phyloP scores from a whole-genome alignment of 23 tunicate genomes.

The Trididemnum clinides region DNA sequence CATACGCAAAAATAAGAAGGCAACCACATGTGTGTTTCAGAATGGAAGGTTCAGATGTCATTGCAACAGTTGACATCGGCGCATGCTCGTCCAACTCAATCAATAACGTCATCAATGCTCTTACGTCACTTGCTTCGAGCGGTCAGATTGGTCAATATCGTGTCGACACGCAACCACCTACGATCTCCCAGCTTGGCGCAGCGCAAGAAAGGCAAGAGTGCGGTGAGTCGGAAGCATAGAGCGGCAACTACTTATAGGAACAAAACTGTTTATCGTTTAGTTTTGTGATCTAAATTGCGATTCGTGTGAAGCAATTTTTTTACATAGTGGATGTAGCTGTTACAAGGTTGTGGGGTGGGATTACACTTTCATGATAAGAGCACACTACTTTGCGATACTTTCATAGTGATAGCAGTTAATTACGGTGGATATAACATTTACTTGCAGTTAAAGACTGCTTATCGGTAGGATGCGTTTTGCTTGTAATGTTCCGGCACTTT shows the following conservation, averaged over 20 bases:
- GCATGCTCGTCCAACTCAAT: slow-evolving; percentile 36
- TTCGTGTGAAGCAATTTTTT: neutral
- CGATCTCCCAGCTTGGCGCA: neutral
- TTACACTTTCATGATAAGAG: too few relatives aligned
- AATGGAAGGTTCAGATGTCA: slow-evolving; percentile 37
- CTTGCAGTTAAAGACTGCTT: too few relatives aligned
- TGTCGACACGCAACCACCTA: neutral
- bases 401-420: too few relatives aligned
- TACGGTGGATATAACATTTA: too few relatives aligned
- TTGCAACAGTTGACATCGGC: slow-evolving; percentile 72
- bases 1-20: neutral
- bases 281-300: neutral
- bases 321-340: too few relatives aligned
- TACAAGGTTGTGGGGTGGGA: too few relatives aligned
- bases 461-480: too few relatives aligned
- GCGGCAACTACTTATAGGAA: neutral
- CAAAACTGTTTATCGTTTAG: neutral
- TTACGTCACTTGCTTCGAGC: slow-evolving; percentile 37
- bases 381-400: too few relatives aligned
- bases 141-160: slow-evolving; percentile 62
- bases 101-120: slow-evolving; percentile 32
- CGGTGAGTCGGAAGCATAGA: neutral
- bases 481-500: too few relatives aligned
- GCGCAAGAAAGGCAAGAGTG: neutral
- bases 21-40: slow-evolving; percentile 1